A percentile compares a stretch with the other conserved stretches of the same genome.
Conservation (phyloP, 2,888 invertebrate genomes). For the Anodontia alba region DNA sequence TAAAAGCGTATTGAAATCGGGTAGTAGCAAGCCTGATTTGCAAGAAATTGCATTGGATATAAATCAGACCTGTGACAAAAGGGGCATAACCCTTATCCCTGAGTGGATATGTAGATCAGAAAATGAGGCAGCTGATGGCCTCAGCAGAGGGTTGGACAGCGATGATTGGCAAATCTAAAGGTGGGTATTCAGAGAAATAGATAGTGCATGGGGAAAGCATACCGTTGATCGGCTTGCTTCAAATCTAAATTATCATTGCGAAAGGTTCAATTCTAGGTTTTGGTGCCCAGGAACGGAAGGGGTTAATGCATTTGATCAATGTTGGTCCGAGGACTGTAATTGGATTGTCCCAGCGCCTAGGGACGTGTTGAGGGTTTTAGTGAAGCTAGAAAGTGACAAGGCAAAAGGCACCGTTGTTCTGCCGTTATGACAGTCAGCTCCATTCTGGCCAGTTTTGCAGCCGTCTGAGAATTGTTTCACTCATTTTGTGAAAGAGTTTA, state of each 20-base stretch:
- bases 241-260: constrained; percentile 26
- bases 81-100: constrained; percentile 15
- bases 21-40: constrained; percentile 35
- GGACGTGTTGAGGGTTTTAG: constrained; percentile 8
- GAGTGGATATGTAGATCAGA: constrained; percentile 43
- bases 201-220: not conserved
- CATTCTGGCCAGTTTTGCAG: constrained; percentile 9
- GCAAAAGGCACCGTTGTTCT: not conserved
- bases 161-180: constrained; percentile 26
- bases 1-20: constrained; percentile 22
- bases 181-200: not conserved
- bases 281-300: constrained; percentile 39
- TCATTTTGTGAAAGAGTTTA: not conserved
- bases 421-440: not conserved
- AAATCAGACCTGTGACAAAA: constrained; percentile 28
- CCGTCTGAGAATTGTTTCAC: not conserved
- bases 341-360: constrained; percentile 52
- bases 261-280: constrained; percentile 26
- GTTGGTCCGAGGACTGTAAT: no score
- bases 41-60: constrained; percentile 40
- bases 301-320: constrained; percentile 35
- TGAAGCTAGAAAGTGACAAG: no score
- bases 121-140: constrained; percentile 28
- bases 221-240: constrained; percentile 21
- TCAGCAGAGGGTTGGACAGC: constrained; percentile 26